Conservation (phyloP, 2,888 invertebrate species). For the Dolomedes plantarius region DNA sequence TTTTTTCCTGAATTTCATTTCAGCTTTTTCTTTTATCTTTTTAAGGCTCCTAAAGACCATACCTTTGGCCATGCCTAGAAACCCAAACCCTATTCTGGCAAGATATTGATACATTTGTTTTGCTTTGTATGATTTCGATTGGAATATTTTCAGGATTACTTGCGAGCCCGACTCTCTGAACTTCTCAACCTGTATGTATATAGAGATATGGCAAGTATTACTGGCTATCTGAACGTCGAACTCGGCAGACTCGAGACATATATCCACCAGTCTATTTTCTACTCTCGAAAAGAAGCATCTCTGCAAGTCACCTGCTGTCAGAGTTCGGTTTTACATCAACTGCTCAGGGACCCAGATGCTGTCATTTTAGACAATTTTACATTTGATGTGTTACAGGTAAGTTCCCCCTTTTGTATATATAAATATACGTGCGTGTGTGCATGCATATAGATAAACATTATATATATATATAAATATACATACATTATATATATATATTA, state of each 20-base stretch:
- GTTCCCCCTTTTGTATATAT: no score
- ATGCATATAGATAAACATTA: no score
- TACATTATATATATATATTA: no score
- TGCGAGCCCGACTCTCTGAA: constrained; percentile 79
- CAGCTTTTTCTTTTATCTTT: no score
- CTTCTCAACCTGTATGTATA: constrained; percentile 80
- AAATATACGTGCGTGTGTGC: no score
- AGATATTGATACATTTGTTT: no score
- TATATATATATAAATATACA: no score
- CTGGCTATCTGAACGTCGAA: constrained; percentile 80
- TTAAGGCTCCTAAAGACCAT: no score
- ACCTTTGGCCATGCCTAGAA: no score
- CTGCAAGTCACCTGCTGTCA: constrained; percentile 80
- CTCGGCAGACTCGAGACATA: constrained; percentile 81
- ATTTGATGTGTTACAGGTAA: constrained; percentile 80
- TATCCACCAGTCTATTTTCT: constrained; percentile 79
- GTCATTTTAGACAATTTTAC: constrained; percentile 81
- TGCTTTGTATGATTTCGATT: no score
- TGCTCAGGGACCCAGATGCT: constrained; percentile 81
- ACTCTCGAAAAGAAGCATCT: constrained; percentile 78
- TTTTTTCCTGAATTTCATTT: no score
- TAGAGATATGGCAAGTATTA: constrained; percentile 78
- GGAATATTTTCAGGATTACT: constrained; percentile 79
- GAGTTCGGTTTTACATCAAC: constrained; percentile 80
- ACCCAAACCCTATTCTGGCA: no score